phyloP scores from a whole-genome alignment of 2,113 vertebrate species.

The Trogon surrucura region DNA sequence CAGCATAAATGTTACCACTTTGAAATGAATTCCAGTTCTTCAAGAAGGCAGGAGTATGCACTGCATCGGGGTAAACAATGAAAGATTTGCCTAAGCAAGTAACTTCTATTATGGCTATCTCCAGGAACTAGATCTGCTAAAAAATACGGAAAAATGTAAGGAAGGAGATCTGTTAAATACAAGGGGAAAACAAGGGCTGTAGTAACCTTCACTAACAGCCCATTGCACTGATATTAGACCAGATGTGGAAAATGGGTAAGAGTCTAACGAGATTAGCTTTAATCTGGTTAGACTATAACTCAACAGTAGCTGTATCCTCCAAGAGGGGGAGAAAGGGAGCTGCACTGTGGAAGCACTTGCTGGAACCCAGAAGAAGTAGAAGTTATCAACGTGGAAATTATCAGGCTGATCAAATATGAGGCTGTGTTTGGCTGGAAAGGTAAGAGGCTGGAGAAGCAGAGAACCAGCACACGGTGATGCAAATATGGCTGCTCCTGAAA shows the following conservation, averaged over 20 bases:
- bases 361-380: not conserved
- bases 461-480: fast-evolving
- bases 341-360: not conserved
- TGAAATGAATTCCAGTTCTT: not conserved
- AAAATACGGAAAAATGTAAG: not conserved
- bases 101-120: not conserved
- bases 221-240: not conserved
- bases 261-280: not conserved
- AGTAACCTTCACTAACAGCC: not conserved
- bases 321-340: not conserved
- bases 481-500: not conserved
- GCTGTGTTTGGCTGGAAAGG: not conserved
- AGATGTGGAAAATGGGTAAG: not conserved
- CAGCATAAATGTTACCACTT: not conserved
- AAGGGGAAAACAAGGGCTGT: fast-evolving
- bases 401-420: not conserved
- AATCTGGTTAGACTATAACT: not conserved
- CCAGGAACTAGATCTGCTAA: not conserved
- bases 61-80: not conserved
- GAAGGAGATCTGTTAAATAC: not conserved
- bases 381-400: not conserved
- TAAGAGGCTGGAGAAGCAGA: not conserved
- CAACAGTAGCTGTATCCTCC: not conserved
- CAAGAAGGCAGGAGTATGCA: not conserved
- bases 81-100: not conserved